These are phyloP conservation scores for Caenorhabditis briggsae DNA, from an alignment of 1,140 invertebrate species.

Conservation along the genomic window DNA sequence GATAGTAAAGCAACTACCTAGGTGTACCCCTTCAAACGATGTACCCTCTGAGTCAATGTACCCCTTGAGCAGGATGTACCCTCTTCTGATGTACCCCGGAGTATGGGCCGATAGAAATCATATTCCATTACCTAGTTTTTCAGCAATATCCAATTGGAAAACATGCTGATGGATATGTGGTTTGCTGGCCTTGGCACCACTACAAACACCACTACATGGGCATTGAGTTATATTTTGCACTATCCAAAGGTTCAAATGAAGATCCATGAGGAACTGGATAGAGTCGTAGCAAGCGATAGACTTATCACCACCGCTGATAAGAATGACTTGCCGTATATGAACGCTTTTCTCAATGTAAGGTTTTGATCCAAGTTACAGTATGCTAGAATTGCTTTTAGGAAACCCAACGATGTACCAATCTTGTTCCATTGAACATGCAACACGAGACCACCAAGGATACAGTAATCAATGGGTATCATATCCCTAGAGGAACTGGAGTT, in stretches of 20 bases:
- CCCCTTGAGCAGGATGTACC: too few relatives aligned
- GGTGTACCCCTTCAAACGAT: too few relatives aligned
- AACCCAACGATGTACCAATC: constrained; percentile 63
- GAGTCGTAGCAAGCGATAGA: constrained; percentile 71
- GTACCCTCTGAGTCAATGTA: too few relatives aligned
- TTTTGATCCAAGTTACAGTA: too few relatives aligned
- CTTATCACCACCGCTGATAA: constrained; percentile 73
- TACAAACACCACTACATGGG: constrained; percentile 83
- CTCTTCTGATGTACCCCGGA: too few relatives aligned
- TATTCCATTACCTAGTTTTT: constrained; percentile 43
- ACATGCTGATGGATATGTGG: constrained; percentile 60
- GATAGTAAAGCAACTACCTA: too few relatives aligned
- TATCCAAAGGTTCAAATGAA: constrained; percentile 79
- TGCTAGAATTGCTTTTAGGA: neutral
- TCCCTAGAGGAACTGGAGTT: constrained; percentile 83
- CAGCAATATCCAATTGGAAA: constrained; percentile 46
- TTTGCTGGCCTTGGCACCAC: constrained; percentile 81
- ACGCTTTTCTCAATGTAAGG: constrained; percentile 59
- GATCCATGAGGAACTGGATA: constrained; percentile 77
- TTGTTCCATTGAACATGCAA: constrained; percentile 60
- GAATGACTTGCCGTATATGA: constrained; percentile 50
- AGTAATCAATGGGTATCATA: constrained; percentile 82
- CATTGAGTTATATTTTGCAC: constrained; percentile 83
- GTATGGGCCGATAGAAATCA: too few relatives aligned
- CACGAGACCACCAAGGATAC: constrained; percentile 80